Evolutionary conservation across 2,113 vertebrate species (phyloP), one percentile per base, ranked within the genome.

Genomic region (Nycticorax nycticorax): DNA sequence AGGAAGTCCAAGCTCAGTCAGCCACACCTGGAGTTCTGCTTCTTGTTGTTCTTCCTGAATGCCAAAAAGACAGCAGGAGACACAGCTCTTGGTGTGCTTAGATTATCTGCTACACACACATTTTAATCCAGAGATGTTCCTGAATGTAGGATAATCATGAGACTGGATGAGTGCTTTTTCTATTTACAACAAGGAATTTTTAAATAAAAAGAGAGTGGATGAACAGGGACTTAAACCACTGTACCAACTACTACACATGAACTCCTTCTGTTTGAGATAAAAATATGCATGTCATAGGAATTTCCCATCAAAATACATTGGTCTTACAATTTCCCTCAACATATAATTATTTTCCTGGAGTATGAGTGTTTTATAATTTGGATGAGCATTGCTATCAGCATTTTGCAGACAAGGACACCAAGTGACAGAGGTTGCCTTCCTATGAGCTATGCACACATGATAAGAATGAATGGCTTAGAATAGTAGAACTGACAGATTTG

Each of bases 371-470:
- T 89, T 43, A 23, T 50, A 95, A 92, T 53, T 88, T 80, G 28
- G 17, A 30, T 39, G 47, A 86, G n/a, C 4, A 3, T 10, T 62
- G 50, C 50, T 96, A 94, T 94, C 90, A 80, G 78, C 59, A 20
- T 80, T 94, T 92, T 94, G 55, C 92, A 96, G 87, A 59, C 59
- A 73, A 85, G 71, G 66, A 88, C 45, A 78, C 18, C 39, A 50
- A 69, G 57, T 80, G 67, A 93, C 74, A 66, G 39, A 73, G 19
- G 27, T 64, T 76, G 67, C 74, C 24, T 85, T 85, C 33, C 39
- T 9, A 19, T 30, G 28, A 68, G 26, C 59, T 66, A 60, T 43
- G 59, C 27, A 24, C 10, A 39, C 10, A 4, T 32, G 83, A 85
- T 79, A 92, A 88, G 26, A 43, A 20, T n/a, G 26, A 71, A 32